Percentiles rank a stretch among this genome's conserved stretches.
These are phyloP conservation scores for Caenorhabditis inopinata DNA, from an alignment of 1,140 invertebrate species.

Conservation along the genomic window DNA sequence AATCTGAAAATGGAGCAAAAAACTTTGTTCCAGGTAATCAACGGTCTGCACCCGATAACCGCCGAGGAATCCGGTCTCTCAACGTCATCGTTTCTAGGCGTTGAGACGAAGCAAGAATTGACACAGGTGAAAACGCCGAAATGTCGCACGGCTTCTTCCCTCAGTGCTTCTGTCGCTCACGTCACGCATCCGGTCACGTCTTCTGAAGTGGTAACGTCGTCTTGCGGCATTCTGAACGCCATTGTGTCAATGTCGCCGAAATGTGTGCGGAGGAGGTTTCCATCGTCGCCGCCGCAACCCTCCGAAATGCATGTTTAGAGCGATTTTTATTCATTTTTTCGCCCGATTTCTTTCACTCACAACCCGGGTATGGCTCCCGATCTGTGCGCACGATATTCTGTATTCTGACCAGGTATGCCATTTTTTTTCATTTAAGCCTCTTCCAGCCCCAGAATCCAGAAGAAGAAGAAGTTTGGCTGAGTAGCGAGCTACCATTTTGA, in stretches of 20 bases:
- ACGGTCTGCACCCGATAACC: not conserved
- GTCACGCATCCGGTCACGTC: not conserved
- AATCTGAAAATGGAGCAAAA: not conserved
- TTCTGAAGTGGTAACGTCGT: not conserved
- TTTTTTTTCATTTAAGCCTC: too few relatives aligned
- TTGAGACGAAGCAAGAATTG: constrained; percentile 6
- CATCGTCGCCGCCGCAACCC: not conserved
- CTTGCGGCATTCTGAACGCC: not conserved
- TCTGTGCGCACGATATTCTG: too few relatives aligned
- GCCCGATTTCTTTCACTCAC: too few relatives aligned
- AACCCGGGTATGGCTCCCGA: too few relatives aligned
- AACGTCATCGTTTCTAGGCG: not conserved
- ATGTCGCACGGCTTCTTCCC: constrained; percentile 7
- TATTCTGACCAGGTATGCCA: too few relatives aligned
- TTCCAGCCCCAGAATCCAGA: too few relatives aligned
- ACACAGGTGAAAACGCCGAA: not conserved
- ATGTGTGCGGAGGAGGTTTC: not conserved
- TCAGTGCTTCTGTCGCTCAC: not conserved
- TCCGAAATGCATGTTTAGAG: not conserved
- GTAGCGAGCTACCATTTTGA: too few relatives aligned
- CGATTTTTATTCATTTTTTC: too few relatives aligned
- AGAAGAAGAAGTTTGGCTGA: too few relatives aligned
- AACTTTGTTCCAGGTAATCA: not conserved
- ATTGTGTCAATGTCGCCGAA: not conserved
- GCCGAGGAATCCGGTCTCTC: not conserved